Conservation (phyloP, 2,113 vertebrate species). For the Microcebus ravelobensis region DNA sequence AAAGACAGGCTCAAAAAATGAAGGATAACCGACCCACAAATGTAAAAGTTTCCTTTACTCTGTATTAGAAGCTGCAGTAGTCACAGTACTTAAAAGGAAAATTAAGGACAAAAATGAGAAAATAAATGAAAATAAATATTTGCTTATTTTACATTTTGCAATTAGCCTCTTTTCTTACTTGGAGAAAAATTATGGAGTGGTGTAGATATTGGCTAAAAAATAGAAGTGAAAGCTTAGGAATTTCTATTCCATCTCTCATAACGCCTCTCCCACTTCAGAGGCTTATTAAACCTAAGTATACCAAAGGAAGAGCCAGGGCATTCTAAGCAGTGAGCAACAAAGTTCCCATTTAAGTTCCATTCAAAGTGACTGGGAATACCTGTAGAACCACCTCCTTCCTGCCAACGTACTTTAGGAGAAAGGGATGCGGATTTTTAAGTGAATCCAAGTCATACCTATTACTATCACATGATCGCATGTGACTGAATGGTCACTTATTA, state of each 20-base stretch:
- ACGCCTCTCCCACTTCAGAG: background rate
- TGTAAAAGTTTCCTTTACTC: background rate
- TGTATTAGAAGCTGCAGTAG: background rate
- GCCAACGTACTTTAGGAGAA: background rate
- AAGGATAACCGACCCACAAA: background rate
- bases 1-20: background rate
- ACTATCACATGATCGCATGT: background rate
- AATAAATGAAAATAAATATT: background rate
- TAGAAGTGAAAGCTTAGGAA: background rate
- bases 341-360: background rate
- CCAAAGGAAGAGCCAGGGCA: background rate
- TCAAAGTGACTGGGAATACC: background rate
- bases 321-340: background rate
- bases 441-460: background rate
- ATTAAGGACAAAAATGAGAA: background rate
- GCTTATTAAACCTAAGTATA: background rate
- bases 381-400: background rate
- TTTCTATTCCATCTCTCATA: background rate
- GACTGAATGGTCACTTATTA: background rate
- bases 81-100: background rate
- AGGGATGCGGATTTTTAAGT: background rate
- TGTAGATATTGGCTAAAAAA: background rate
- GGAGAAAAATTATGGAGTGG: background rate
- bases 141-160: background rate
- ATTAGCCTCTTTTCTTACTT: background rate